Evolutionary conservation across 2,888 invertebrate genomes (phyloP).

Genomic region (Orthosia gracilis): DNA sequence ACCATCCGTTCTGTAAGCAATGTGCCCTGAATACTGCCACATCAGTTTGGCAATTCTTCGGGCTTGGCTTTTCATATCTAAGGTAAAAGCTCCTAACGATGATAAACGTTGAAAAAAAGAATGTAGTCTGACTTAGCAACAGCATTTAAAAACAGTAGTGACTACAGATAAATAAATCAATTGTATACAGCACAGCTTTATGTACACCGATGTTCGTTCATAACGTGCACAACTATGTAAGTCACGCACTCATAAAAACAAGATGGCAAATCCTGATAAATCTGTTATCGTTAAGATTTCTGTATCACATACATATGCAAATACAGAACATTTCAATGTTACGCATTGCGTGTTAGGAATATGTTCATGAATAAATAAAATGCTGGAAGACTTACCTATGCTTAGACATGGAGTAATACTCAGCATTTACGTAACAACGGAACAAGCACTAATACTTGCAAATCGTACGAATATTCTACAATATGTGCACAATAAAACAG

Average conservation of each 20-base stretch:
- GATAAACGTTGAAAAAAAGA: background rate
- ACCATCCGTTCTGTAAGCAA: too few relatives aligned
- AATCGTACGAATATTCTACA: conserved; percentile 42
- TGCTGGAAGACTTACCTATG: conserved; percentile 62
- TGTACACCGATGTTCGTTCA: conserved; percentile 63
- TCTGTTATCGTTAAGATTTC: conserved; percentile 79
- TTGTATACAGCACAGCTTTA: conserved; percentile 61
- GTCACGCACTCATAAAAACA: conserved; percentile 75
- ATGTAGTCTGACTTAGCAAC: background rate
- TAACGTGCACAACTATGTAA: conserved; percentile 66
- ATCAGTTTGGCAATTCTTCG: too few relatives aligned
- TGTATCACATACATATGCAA: conserved; percentile 79
- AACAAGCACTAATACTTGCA: conserved; percentile 39
- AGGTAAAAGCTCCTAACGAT: background rate
- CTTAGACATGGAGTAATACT: conserved; percentile 53
- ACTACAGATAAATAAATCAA: conserved; percentile 67
- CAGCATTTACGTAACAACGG: conserved; percentile 55
- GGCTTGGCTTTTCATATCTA: background rate
- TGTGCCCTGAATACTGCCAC: too few relatives aligned
- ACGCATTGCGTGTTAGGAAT: conserved; percentile 75
- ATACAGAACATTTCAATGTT: conserved; percentile 68
- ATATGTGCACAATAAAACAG: conserved; percentile 57
- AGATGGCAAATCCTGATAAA: conserved; percentile 78
- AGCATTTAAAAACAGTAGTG: conserved; percentile 57
- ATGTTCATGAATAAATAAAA: conserved; percentile 73